phyloP scores from a whole-genome alignment of 1,140 invertebrate species.

The Tyrophagus putrescentiae region DNA sequence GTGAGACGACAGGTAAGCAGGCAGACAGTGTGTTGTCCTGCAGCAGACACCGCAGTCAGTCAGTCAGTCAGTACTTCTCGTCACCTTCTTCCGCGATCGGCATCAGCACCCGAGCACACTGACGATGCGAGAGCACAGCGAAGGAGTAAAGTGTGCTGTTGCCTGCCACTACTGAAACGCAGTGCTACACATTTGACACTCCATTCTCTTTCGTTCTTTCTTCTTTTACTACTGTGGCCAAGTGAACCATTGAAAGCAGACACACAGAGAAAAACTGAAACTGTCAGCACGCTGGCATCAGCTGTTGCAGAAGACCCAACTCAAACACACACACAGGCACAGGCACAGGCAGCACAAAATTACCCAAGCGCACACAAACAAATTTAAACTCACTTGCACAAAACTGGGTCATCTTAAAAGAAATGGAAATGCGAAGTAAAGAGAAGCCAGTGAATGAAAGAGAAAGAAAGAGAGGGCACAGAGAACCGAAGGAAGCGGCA shows the following conservation, averaged over 20 bases:
- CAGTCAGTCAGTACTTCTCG: no score
- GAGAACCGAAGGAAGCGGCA: neutral
- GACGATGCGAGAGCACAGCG: no score
- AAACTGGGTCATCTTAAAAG: constrained; percentile 13
- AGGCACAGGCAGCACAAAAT: neutral
- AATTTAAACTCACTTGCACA: constrained; percentile 6
- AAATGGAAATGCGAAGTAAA: neutral
- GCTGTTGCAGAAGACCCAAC: no score
- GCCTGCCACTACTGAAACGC: no score
- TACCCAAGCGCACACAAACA: constrained; percentile 10
- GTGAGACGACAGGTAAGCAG: no score
- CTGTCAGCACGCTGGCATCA: no score
- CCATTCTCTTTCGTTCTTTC: neutral
- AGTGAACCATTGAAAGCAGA: no score
- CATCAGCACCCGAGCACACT: neutral
- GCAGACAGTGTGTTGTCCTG: no score
- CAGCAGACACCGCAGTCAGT: no score
- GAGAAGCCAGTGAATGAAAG: neutral
- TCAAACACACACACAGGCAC: neutral
- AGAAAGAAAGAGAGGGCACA: neutral
- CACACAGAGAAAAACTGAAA: no score
- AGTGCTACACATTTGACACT: constrained; percentile 2
- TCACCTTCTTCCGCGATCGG: constrained; percentile 16
- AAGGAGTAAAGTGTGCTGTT: neutral
- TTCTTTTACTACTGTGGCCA: no score